Base-by-base conservation (phyloP, 2,113 vertebrate species). In the Orientallactaga bullata region DNA sequence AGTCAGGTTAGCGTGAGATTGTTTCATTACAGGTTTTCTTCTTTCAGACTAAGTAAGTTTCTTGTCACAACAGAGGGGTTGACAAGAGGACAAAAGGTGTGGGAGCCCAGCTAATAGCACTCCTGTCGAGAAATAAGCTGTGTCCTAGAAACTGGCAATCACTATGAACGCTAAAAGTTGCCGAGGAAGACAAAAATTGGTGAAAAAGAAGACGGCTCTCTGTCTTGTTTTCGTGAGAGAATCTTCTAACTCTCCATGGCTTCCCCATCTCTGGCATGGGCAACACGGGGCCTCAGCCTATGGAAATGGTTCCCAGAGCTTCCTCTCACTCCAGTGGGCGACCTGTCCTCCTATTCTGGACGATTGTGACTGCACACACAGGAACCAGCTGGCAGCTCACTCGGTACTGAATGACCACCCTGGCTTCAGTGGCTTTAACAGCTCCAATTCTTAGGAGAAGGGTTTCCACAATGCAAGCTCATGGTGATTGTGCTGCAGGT, bases 231-330 rank as follows among this genome's bases (percentile, higher is more conserved):
- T 32, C 68, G 13, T 3, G 16, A 11, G 17, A 47, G 82, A 24
- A 18, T 10, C 13, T 37, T 32, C 26, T 42, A 18, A 16, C 13
- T 39, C 1, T 3, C 35, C 0, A 0, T 18, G 18, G 1, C 8
- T 8, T 26, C 2, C 16, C 15, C 73, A 9, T 73, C 20, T 2
- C 20, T 1, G 10, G 5, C 24, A 1, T 37, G 5, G 1, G 4
- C 9, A 23, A 18, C 18, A 2, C 39, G 24, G 51, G 69, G 2
- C 21, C 5, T 20, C 10, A 13, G 76, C 74, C 66, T 87, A 58
- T 11, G 1, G 71, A 72, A 37, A 20, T 37, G 26, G n/a, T 1
- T 39, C 39, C 12, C 39, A 10, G n/a, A 60, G 4, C 5, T 12
- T 9, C 8, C 24, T 16, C 73, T 77, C 5, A 11, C 69, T 66